These are phyloP conservation scores for Acrossocheilus wenchowensis DNA, from an alignment of 2,797 vertebrate genomes.

Conservation along the genomic window DNA sequence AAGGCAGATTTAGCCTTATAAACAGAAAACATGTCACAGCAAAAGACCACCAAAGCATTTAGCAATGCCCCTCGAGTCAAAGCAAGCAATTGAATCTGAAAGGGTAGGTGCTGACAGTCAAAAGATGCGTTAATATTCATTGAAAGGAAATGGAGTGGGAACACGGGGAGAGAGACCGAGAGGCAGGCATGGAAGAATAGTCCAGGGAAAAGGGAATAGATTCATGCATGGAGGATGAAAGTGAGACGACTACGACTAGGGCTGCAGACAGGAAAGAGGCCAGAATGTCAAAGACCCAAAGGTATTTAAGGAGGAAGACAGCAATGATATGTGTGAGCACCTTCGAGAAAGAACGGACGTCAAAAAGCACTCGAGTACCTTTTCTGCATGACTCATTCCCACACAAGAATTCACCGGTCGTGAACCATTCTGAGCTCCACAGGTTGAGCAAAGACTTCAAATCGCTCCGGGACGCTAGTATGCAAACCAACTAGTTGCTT, in stretches of 20 bases:
- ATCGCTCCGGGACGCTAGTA: background rate
- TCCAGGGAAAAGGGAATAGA: slow-evolving; percentile 23
- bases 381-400: background rate
- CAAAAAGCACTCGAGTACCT: slow-evolving; percentile 2
- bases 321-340: background rate
- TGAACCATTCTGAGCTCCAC: background rate
- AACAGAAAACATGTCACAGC: slow-evolving; percentile 55
- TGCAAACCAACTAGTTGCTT: background rate
- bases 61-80: slow-evolving; percentile 55
- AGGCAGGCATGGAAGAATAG: slow-evolving; percentile 20
- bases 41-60: slow-evolving; percentile 55
- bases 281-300: slow-evolving; percentile 17
- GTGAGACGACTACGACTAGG: slow-evolving; percentile 22
- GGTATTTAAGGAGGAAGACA: slow-evolving; percentile 6
- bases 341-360: background rate
- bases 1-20: slow-evolving; percentile 39
- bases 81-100: slow-evolving; percentile 49
- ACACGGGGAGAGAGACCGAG: slow-evolving; percentile 38
- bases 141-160: slow-evolving; percentile 48
- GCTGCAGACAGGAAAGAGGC: background rate
- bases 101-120: slow-evolving; percentile 50
- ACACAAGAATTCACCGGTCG: background rate
- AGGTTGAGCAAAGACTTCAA: background rate
- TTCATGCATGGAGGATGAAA: slow-evolving; percentile 14
- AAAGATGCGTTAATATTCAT: slow-evolving; percentile 68